phyloP scores from a whole-genome alignment of 2,113 vertebrate genomes.

The Hemibates koningsi region DNA sequence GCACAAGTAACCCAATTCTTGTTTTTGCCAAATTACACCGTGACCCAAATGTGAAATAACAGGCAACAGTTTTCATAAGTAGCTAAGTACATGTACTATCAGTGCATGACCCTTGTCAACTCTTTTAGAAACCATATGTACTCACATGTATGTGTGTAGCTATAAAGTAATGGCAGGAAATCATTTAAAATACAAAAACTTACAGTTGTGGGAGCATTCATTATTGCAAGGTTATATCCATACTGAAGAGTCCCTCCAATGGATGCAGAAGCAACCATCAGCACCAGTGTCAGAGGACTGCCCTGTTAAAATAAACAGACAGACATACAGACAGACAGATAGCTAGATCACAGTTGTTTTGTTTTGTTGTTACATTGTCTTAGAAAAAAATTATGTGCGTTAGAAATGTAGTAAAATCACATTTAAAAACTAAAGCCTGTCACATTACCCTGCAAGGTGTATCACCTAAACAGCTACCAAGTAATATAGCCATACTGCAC shows the following conservation, averaged over 20 bases:
- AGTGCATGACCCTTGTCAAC: not conserved
- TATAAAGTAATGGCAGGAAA: not conserved
- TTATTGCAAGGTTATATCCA: slow-evolving; percentile 88
- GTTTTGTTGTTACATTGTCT: not conserved
- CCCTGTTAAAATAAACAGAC: slow-evolving; percentile 46
- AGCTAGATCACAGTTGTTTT: not conserved
- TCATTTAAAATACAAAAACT: slow-evolving; percentile 18
- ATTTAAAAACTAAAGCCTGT: not conserved
- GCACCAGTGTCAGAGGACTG: slow-evolving; percentile 68
- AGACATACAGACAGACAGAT: not conserved
- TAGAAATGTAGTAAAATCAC: not conserved
- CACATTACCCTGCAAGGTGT: not conserved
- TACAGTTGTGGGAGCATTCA: slow-evolving; percentile 84
- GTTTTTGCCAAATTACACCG: not conserved
- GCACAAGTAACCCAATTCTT: not conserved
- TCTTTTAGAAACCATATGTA: not conserved
- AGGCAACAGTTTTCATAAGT: not conserved
- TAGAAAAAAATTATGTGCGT: not conserved
- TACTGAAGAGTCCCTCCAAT: slow-evolving; percentile 91
- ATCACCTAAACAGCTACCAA: not conserved
- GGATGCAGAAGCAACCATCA: slow-evolving; percentile 80
- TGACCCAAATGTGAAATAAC: not conserved
- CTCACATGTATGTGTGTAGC: not conserved
- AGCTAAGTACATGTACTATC: not conserved
- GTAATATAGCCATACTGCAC: not conserved